Evolutionary conservation across 2,888 invertebrate genomes (phyloP).

Genomic region (Sisyra nigra): DNA sequence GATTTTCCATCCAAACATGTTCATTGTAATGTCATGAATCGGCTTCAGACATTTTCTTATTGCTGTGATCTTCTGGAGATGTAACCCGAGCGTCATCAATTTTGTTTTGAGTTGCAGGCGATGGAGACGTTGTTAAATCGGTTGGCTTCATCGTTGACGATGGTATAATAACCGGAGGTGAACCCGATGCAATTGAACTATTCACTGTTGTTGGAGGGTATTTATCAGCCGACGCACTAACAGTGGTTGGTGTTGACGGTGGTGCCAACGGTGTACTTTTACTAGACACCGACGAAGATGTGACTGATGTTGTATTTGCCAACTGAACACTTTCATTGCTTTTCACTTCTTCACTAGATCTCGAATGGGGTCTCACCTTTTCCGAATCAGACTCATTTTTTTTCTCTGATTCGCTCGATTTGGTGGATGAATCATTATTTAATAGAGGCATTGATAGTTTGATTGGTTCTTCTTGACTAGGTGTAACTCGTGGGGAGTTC

Average conservation of each 20-base stretch:
- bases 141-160: too few relatives aligned
- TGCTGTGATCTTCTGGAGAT: slow-evolving; percentile 1
- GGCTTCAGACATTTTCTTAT: slow-evolving; percentile 3
- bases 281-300: neutral
- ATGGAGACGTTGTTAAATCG: too few relatives aligned
- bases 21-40: slow-evolving; percentile 5
- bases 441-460: neutral
- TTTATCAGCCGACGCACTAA: neutral
- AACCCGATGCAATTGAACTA: too few relatives aligned
- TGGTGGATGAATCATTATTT: neutral
- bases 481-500: slow-evolving; percentile 1
- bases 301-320: too few relatives aligned
- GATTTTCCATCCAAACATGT: too few relatives aligned
- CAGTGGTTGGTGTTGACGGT: slow-evolving; percentile 1
- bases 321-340: too few relatives aligned
- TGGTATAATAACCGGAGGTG: too few relatives aligned
- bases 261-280: neutral
- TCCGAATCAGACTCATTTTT: neutral
- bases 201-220: too few relatives aligned
- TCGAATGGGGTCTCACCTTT: too few relatives aligned
- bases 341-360: too few relatives aligned
- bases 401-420: neutral
- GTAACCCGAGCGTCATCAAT: neutral
- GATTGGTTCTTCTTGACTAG: slow-evolving; percentile 4
- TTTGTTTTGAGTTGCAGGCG: too few relatives aligned